phyloP scores from a whole-genome alignment of 37 sponge, comb jelly and placozoan genomes.

The Eunapius fragilis region DNA sequence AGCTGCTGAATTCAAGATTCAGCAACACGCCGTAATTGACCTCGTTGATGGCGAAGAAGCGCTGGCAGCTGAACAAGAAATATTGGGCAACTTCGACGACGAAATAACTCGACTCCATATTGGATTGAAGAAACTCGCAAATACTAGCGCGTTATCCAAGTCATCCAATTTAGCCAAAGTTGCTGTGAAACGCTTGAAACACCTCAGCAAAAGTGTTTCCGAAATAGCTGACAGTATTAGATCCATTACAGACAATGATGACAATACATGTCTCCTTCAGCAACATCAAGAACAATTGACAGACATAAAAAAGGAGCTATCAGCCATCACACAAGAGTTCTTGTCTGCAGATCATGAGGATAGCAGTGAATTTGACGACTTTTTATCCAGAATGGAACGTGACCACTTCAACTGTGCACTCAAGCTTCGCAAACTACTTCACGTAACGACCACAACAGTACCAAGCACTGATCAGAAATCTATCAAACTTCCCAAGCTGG shows the following conservation, averaged over 20 bases:
- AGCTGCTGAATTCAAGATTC: slow-evolving; percentile 12
- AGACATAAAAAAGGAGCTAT: not conserved
- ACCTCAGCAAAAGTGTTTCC: too few species aligned
- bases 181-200: too few species aligned
- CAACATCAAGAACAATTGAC: not conserved
- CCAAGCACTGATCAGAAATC: not conserved
- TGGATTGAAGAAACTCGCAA: slow-evolving; percentile 12
- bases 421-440: not conserved
- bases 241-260: not conserved
- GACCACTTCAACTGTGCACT: not conserved
- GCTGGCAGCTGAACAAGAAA: slow-evolving; percentile 8
- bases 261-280: not conserved
- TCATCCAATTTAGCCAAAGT: too few species aligned
- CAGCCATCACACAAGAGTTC: not conserved
- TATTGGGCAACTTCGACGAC: slow-evolving; percentile 25
- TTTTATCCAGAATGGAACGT: not conserved
- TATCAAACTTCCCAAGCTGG: not conserved
- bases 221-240: not conserved
- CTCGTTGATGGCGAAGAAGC: slow-evolving; percentile 24
- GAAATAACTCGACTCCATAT: slow-evolving; percentile 12
- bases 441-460: not conserved
- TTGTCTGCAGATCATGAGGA: not conserved
- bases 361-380: not conserved
- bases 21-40: slow-evolving; percentile 28
- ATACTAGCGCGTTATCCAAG: too few species aligned